These are phyloP conservation scores for Steatocranus sp. DNA, from an alignment of 2,797 vertebrate genomes.

Conservation along the genomic window DNA sequence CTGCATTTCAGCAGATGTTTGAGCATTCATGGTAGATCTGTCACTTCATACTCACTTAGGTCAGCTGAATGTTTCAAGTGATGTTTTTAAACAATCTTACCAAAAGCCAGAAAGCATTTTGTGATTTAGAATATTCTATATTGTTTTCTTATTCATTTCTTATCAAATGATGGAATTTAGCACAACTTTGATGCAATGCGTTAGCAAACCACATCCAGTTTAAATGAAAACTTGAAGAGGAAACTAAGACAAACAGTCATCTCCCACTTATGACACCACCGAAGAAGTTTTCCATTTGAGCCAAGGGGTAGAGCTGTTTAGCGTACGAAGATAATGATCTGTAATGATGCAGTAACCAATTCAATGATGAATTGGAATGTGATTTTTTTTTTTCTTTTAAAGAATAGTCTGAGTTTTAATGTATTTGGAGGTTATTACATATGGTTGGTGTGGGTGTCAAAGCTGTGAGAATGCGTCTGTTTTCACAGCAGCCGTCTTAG, in stretches of 20 bases:
- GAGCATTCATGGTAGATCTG: not conserved
- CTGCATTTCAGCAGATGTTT: not conserved
- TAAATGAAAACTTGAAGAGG: not conserved
- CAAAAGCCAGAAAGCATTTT: not conserved
- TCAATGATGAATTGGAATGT: not conserved
- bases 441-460: not conserved
- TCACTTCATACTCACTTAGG: not conserved
- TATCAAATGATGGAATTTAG: not conserved
- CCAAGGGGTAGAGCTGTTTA: not conserved
- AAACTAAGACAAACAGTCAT: not conserved
- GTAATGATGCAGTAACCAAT: not conserved
- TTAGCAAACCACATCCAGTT: not conserved
- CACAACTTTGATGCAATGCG: not conserved
- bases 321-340: not conserved
- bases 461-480: not conserved
- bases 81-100: not conserved
- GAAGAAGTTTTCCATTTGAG: not conserved
- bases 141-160: not conserved
- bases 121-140: not conserved
- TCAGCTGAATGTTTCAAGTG: not conserved
- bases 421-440: not conserved
- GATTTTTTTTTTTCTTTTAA: not conserved
- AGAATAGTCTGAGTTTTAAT: constrained; percentile 16
- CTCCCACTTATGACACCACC: not conserved
- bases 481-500: not conserved